Evolutionary conservation across 2,797 vertebrate species (phyloP), one percentile per base, ranked within the genome.

Genomic region (Tympanoctomys barrerae): DNA sequence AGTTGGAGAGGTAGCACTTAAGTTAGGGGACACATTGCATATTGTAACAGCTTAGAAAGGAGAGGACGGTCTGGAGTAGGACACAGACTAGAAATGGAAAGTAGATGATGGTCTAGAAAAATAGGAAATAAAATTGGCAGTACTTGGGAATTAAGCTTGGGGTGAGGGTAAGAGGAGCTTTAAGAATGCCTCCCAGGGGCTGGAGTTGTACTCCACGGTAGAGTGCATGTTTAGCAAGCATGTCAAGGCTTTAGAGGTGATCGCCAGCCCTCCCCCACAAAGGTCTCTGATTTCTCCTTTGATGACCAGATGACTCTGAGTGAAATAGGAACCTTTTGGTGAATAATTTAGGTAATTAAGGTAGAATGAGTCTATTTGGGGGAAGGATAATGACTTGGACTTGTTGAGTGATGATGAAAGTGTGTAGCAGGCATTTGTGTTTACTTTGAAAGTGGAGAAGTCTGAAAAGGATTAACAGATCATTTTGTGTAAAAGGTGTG

Each of bases 321-420:
- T 91, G 52, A 91, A 79, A 80, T n/a, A 79, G 84, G 28, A 84
- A 52, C 33, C 39, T 19, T 57, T 31, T 87, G 92, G 33, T 94
- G 64, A 75, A 19, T 94, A 78, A 88, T 94, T 78, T 88, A 79
- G 21, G 31, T 95, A 61, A 75, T 80, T 91, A 80, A 90, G 87
- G 66, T 61, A 71, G 84, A n/a, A 66, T 73, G 52, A 90, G 13
- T 64, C 79, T 24, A 61, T 78, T 87, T 82, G 24, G 28, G n/a
- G 79, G 10, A 52, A 73, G 54, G 26, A 9, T 62, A 77, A 22
- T 77, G 52, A 88, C 79, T 95, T 90, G 73, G 49, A 31, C 28
- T 26, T 75, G 26, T 79, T 89, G 39, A 73, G 62, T 88, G 52
- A 52, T 92, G 26, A 62, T 89, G 39, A 36, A 90, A 92, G n/a